These are phyloP conservation scores for Cosmorhoe ocellata DNA, from an alignment of 2,888 invertebrate species.

Conservation along the genomic window DNA sequence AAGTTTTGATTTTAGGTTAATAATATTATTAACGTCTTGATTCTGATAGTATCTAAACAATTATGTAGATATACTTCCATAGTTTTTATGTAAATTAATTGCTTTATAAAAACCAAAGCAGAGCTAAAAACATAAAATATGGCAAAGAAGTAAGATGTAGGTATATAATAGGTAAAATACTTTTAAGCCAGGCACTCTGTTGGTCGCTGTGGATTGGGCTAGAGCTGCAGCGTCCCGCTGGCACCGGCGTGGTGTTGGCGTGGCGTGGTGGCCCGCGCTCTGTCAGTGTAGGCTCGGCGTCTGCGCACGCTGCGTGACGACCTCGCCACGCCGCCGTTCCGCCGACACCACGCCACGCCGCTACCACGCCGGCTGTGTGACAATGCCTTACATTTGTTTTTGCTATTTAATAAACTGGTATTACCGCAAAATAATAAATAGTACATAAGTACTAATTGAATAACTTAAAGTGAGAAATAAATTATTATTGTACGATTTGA, in stretches of 20 bases:
- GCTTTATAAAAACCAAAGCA: too few relatives aligned
- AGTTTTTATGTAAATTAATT: too few relatives aligned
- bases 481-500: too few relatives aligned
- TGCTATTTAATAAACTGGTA: neutral
- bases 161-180: conserved; percentile 9
- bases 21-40: too few relatives aligned
- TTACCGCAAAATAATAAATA: too few relatives aligned
- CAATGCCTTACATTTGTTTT: conserved; percentile 17
- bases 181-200: conserved; percentile 24
- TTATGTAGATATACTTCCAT: neutral
- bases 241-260: conserved; percentile 17
- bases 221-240: conserved; percentile 21
- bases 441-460: neutral
- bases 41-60: too few relatives aligned
- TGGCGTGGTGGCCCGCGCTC: conserved; percentile 15
- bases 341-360: conserved; percentile 26
- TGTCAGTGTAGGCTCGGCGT: conserved; percentile 3
- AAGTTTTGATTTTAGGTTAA: neutral
- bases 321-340: conserved; percentile 24
- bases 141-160: too few relatives aligned
- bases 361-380: conserved; percentile 25
- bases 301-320: conserved; percentile 15
- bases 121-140: neutral
- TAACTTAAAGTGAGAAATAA: neutral
- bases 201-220: conserved; percentile 19